Percentiles rank a stretch among this genome's conserved stretches.
Evolutionary conservation across 2,113 vertebrate genomes (phyloP).

Genomic region (Rhipidura dahli): DNA sequence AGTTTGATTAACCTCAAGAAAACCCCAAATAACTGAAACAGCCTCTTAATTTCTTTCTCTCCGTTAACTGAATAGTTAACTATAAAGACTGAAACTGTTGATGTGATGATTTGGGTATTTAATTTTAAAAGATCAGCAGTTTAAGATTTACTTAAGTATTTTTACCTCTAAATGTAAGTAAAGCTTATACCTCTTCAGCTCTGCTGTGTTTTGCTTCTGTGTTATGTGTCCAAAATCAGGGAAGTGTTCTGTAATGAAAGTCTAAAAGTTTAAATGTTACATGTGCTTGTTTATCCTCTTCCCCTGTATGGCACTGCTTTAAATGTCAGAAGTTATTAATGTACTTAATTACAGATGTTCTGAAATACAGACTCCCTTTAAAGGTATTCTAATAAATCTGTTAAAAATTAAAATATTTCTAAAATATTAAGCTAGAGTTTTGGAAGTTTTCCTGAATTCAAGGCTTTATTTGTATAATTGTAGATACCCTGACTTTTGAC

Average conservation of each 20-base stretch:
- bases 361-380: not conserved
- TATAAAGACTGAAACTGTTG: not conserved
- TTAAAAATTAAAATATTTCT: not conserved
- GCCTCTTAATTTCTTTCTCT: not conserved
- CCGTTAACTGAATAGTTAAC: not conserved
- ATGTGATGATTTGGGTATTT: not conserved
- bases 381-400: not conserved
- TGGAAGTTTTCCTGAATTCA: not conserved
- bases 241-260: not conserved
- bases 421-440: not conserved
- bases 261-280: not conserved
- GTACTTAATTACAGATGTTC: not conserved
- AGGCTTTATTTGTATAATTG: not conserved
- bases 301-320: not conserved
- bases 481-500: not conserved
- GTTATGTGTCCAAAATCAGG: not conserved
- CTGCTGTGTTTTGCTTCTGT: not conserved
- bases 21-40: fast-evolving
- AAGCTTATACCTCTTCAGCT: not conserved
- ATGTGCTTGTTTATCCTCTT: constrained; percentile 2
- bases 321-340: constrained; percentile 23
- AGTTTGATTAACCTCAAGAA: not conserved
- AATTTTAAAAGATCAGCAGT: not conserved
- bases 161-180: not conserved
- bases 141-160: not conserved